Conservation (phyloP, 2,113 vertebrate genomes). For the human region GRCh38 chrX:74606001-74606500, state of each 20-base stretch:
- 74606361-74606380: not conserved
- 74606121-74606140: not conserved
- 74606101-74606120: slow-evolving; percentile 42
- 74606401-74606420: slow-evolving; percentile 29
- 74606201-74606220: not conserved
- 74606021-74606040: not conserved
- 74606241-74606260: not conserved
- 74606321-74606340: slow-evolving; percentile 6
- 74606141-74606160: slow-evolving; percentile 3
- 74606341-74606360: not conserved
- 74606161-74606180: not conserved
- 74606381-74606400: slow-evolving; percentile 46
- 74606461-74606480: not conserved
- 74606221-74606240: slow-evolving; percentile 46
- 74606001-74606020: slow-evolving; percentile 7
- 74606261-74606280: slow-evolving; percentile 29
- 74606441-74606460: slow-evolving; percentile 14
- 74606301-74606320: slow-evolving; percentile 2
- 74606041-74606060: not conserved
- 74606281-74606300: slow-evolving; percentile 23
- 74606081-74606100: not conserved
- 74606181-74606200: slow-evolving; percentile 7
- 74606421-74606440: slow-evolving; percentile 28
- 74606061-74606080: not conserved
- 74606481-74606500: not conserved